These are phyloP conservation scores for Cheiracanthium punctorium DNA, from an alignment of 2,888 invertebrate genomes.

Conservation along the genomic window DNA sequence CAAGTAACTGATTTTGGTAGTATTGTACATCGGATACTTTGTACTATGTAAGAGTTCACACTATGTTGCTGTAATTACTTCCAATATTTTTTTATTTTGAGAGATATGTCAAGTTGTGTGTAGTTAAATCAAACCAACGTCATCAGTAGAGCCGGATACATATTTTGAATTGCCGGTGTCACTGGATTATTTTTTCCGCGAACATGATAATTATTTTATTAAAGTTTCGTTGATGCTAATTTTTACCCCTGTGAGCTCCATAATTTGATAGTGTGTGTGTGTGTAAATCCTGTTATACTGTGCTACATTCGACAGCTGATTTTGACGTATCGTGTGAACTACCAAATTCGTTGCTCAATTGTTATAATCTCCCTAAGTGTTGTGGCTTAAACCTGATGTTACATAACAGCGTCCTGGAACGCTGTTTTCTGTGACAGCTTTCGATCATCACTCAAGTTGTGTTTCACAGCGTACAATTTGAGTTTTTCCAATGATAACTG, in stretches of 20 bases:
- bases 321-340: conserved; percentile 7
- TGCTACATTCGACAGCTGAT: conserved; percentile 36
- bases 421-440: conserved; percentile 59
- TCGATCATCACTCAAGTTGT: conserved; percentile 22
- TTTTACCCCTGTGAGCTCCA: background rate
- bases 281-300: background rate
- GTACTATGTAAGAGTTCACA: conserved; percentile 44
- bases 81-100: conserved; percentile 17
- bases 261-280: too few species aligned
- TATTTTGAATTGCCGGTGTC: conserved; percentile 20
- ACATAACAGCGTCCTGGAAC: conserved; percentile 27
- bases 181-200: conserved; percentile 11
- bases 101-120: conserved; percentile 51
- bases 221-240: background rate
- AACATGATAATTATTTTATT: background rate
- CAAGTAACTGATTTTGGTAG: background rate
- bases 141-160: conserved; percentile 39
- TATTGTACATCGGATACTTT: conserved; percentile 33
- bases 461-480: conserved; percentile 40
- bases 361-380: conserved; percentile 21
- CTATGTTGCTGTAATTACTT: background rate
- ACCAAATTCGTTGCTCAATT: background rate
- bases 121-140: conserved; percentile 41
- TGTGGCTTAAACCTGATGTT: conserved; percentile 38
- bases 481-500: conserved; percentile 68